A percentile compares a stretch with the other conserved stretches of the same genome.
These are phyloP conservation scores for Papilio helenus DNA, from an alignment of 1,140 invertebrate genomes.

Conservation along the genomic window DNA sequence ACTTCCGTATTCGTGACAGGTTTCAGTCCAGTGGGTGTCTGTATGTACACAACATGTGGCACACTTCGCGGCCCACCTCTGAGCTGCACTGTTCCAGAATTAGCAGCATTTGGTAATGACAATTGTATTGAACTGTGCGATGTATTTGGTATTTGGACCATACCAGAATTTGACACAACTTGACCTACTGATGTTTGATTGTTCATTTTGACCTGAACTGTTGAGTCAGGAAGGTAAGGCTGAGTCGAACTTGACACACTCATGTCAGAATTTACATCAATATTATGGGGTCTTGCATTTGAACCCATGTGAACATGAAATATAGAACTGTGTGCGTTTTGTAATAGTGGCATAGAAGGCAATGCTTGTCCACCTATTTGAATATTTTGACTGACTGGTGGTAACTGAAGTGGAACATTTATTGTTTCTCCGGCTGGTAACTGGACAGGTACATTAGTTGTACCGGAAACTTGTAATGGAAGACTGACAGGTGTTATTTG, in stretches of 20 bases:
- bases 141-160: slow-evolving; percentile 74
- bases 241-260: slow-evolving; percentile 66
- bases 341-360: slow-evolving; percentile 73
- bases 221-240: slow-evolving; percentile 63
- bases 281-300: slow-evolving; percentile 59
- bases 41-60: slow-evolving; percentile 79
- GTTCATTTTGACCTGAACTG: slow-evolving; percentile 68
- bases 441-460: slow-evolving; percentile 74
- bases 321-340: slow-evolving; percentile 72
- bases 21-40: slow-evolving; percentile 76
- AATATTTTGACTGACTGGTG: slow-evolving; percentile 67
- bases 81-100: slow-evolving; percentile 62
- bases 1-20: slow-evolving; percentile 76
- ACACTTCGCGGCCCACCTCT: slow-evolving; percentile 62
- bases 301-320: slow-evolving; percentile 78
- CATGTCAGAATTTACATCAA: slow-evolving; percentile 67
- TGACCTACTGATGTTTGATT: slow-evolving; percentile 65
- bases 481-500: slow-evolving; percentile 74
- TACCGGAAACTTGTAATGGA: slow-evolving; percentile 74
- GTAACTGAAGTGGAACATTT: slow-evolving; percentile 78
- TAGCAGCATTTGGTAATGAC: slow-evolving; percentile 57
- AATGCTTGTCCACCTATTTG: slow-evolving; percentile 64
- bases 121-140: slow-evolving; percentile 74
- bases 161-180: slow-evolving; percentile 59
- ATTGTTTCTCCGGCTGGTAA: slow-evolving; percentile 77